Percentiles rank a stretch among this genome's conserved stretches.
These are phyloP conservation scores for Diarsia mendica DNA, from an alignment of 2,888 invertebrate species.

Conservation along the genomic window DNA sequence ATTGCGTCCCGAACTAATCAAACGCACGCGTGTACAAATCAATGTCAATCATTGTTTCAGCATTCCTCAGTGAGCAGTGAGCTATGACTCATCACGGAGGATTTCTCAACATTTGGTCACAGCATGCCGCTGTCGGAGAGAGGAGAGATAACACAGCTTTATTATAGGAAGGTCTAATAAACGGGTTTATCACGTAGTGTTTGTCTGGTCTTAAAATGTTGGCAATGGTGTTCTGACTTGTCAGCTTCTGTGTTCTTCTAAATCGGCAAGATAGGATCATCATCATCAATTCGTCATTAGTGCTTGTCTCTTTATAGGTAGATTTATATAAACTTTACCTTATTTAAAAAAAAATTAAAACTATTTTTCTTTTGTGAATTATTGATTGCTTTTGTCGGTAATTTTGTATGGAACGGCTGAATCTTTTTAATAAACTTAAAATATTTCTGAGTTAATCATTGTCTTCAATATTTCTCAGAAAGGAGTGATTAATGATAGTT, in stretches of 20 bases:
- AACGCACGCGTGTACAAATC: constrained; percentile 22
- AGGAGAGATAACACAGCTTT: constrained; percentile 22
- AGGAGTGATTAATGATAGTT: background rate
- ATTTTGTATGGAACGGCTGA: background rate
- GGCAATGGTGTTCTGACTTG: background rate
- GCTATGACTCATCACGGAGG: constrained; percentile 24
- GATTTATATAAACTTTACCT: no score
- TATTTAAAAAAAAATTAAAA: no score
- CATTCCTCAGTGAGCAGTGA: constrained; percentile 32
- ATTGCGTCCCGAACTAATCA: constrained; percentile 12
- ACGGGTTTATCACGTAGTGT: constrained; percentile 24
- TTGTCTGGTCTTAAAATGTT: background rate
- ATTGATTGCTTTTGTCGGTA: no score
- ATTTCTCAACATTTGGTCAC: constrained; percentile 29
- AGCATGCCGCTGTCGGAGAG: background rate
- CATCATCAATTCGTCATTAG: no score
- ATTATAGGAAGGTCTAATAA: background rate
- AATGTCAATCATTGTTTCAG: constrained; percentile 46
- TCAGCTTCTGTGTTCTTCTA: background rate
- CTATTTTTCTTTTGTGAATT: no score
- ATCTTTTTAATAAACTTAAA: background rate
- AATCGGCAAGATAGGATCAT: background rate
- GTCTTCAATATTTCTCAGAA: background rate
- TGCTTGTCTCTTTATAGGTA: no score
- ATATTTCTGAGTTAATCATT: background rate